Base-by-base conservation (phyloP, 64 coral and sea anemone species). In the Actinia tenebrosa region DNA sequence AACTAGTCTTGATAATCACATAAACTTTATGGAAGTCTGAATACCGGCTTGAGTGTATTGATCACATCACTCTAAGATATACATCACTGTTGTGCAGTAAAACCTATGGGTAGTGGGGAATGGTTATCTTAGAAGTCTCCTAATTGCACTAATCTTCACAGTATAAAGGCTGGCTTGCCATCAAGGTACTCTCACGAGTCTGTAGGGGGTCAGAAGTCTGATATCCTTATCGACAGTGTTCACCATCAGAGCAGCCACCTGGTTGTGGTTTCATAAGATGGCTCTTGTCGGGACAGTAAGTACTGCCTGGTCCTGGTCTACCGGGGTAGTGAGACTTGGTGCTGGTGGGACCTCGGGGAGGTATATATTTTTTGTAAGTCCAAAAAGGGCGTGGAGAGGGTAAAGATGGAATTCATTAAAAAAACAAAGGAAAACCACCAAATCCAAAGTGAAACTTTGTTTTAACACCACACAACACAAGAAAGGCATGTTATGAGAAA, bases 371-470 rank as follows among this genome's bases (percentile, higher is more conserved):
- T 66, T 66, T 22, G 63, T 8, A 22, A 66, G 63, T 66, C 18
- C 63, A 66, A 66, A 66, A 66, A 23, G 63, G 63, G 63, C 0
- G 63, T 66, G 63, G 19, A 66, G 19, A 66, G 63, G 19, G 63
- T 66, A 66, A 23, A 66, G 63, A 66, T 66, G 63, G 63, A 66
- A 66, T 66, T 66, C 63, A 66, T 66, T 66, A 66, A 66, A n/a
- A 66, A 66, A 66, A n/a, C 63, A n/a, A 5, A 56, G 8, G 15
- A 64, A 19, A 22, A 64, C 22, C 3, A 64, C 62, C 1, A 64
- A 64, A 20, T 25, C 63, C 19, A 66, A 61, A 20, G 2, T 61
- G 16, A 61, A 61, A 66, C 63, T 66, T 66, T 25, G 23, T 66
- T 66, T 66, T 5, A 19, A 66, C 63, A 66, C 19, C 3, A 50